These are phyloP conservation scores for Umimayanthus kanabou DNA, from an alignment of 92 coral and sea anemone genomes.

Conservation along the genomic window DNA sequence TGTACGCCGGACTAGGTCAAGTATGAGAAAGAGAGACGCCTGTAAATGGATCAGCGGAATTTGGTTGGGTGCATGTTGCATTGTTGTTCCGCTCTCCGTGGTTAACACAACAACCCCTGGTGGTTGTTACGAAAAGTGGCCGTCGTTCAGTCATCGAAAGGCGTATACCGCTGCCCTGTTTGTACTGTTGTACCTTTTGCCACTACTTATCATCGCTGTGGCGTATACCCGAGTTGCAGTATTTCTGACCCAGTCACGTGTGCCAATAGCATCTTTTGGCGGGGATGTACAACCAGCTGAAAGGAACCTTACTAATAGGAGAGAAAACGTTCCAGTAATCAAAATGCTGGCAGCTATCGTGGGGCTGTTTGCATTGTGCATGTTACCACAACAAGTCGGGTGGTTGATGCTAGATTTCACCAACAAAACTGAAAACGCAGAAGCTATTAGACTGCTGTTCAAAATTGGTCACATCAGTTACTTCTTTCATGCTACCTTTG, in stretches of 20 bases:
- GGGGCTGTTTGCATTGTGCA: neutral
- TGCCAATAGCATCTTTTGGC: neutral
- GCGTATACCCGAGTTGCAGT: neutral
- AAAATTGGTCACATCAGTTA: no score
- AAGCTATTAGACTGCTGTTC: no score
- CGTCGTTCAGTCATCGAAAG: neutral
- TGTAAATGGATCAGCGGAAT: no score
- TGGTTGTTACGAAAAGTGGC: neutral
- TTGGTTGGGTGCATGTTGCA: no score
- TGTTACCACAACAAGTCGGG: neutral
- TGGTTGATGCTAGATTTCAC: neutral
- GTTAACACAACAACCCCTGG: no score
- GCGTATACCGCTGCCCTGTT: slow-evolving; percentile 7
- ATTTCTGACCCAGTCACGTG: neutral
- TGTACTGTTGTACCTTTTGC: neutral
- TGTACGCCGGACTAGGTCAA: no score
- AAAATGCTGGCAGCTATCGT: neutral
- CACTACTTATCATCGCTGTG: neutral
- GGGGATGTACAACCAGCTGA: neutral
- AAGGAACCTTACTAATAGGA: neutral
- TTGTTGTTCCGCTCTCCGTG: no score
- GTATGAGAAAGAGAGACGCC: no score
- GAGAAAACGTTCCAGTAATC: neutral
- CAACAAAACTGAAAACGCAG: no score
- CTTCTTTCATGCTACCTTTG: no score